Percentiles rank a stretch among this genome's conserved stretches.
These are phyloP conservation scores for Clarias macrocephalus DNA, from an alignment of 2,113 vertebrate species.

Conservation along the genomic window DNA sequence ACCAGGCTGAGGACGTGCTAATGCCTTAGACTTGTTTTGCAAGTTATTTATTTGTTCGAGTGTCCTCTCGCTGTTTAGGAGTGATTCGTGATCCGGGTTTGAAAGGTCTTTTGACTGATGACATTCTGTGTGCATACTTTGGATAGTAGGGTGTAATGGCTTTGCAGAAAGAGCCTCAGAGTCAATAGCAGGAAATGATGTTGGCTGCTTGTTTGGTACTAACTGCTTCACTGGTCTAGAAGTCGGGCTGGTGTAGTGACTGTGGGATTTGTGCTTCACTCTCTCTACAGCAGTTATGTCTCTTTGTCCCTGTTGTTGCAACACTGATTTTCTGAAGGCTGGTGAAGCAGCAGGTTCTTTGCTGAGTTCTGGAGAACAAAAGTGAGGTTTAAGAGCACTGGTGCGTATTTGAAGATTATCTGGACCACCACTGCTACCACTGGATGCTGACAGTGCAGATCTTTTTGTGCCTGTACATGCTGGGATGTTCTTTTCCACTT, in stretches of 20 bases:
- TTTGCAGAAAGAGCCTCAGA: conserved; percentile 58
- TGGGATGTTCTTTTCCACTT: conserved; percentile 73
- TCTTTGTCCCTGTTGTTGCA: conserved; percentile 80
- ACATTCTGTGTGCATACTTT: conserved; percentile 67
- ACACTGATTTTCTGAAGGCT: conserved; percentile 76
- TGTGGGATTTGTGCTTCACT: conserved; percentile 72
- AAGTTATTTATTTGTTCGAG: conserved; percentile 57
- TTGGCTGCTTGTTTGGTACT: conserved; percentile 72
- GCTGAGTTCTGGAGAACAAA: conserved; percentile 79
- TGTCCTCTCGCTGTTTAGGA: conserved; percentile 63
- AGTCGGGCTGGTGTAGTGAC: conserved; percentile 73
- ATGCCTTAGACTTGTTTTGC: conserved; percentile 60
- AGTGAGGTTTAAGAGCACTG: conserved; percentile 84
- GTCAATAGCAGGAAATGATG: conserved; percentile 67
- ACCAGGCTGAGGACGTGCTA: conserved; percentile 39
- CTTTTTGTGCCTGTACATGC: conserved; percentile 78
- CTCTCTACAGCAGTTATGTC: conserved; percentile 70
- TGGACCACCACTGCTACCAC: conserved; percentile 77
- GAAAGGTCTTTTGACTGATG: conserved; percentile 44
- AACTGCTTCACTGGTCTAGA: conserved; percentile 77
- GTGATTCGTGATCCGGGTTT: conserved; percentile 65
- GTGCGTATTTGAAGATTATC: conserved; percentile 78
- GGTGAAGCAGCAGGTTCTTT: conserved; percentile 79
- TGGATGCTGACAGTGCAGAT: conserved; percentile 74
- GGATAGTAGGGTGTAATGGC: conserved; percentile 69